Percentiles rank a stretch among this genome's conserved stretches.
Conservation (phyloP, 2,888 invertebrate species). For the Idaea biselata region DNA sequence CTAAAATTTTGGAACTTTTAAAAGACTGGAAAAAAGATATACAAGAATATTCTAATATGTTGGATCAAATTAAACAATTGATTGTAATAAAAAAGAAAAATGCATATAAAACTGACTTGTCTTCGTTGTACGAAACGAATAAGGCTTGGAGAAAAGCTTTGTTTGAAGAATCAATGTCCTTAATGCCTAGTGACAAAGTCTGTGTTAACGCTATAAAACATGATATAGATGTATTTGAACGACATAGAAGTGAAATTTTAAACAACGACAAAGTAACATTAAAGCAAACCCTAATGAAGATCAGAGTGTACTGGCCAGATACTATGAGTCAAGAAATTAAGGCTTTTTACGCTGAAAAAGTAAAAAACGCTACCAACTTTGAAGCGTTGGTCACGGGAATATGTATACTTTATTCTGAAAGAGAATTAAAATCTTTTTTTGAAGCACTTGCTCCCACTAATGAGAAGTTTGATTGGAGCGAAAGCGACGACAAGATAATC, state of each 20-base stretch:
- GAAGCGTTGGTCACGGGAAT: conserved; percentile 48
- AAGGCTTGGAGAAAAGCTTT: conserved; percentile 56
- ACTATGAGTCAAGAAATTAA: conserved; percentile 44
- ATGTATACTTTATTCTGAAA: conserved; percentile 41
- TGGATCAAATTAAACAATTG: conserved; percentile 47
- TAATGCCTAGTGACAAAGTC: conserved; percentile 46
- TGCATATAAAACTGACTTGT: conserved; percentile 39
- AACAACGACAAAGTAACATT: conserved; percentile 39
- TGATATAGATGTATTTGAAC: conserved; percentile 44
- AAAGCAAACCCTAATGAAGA: conserved; percentile 41
- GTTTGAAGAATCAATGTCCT: conserved; percentile 54
- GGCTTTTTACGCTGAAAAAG: conserved; percentile 34
- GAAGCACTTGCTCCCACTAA: conserved; percentile 49
- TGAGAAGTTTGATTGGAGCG: conserved; percentile 52
- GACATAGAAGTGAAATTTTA: conserved; percentile 37
- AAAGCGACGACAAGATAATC: conserved; percentile 45
- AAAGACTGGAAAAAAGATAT: conserved; percentile 52
- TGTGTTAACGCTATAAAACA: conserved; percentile 64
- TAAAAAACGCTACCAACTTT: conserved; percentile 38
- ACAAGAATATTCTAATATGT: conserved; percentile 40
- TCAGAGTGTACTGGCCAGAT: conserved; percentile 56
- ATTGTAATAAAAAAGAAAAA: conserved; percentile 43
- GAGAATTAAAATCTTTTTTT: conserved; percentile 41
- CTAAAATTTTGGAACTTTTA: conserved; percentile 38
- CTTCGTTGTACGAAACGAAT: conserved; percentile 50